Base-by-base conservation (phyloP, 2,888 invertebrate genomes). In the Sarcophaga caerulescens region DNA sequence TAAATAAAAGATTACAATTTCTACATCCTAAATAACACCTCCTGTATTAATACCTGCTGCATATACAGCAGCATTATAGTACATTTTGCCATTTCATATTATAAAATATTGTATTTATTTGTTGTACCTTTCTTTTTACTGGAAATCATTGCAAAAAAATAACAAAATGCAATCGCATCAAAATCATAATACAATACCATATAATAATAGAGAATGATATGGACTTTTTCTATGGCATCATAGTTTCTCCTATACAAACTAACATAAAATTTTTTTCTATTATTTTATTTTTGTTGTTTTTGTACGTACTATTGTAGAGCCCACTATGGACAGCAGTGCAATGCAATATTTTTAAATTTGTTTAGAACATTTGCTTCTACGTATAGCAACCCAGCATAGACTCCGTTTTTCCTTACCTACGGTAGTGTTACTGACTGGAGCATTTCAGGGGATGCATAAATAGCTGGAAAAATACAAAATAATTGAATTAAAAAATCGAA, bases 91-190 rank as follows among this genome's bases (percentile, higher is more conserved):
- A 52, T 52, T 52, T 52, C 4, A 52, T 52, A 52, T 52, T 52
- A 4, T 52, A 17, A 52, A 52, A 52, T 52, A 52, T 52, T 62
- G 44, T 10, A 21, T 21, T 62, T 65, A 47, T 71, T 81, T 35
- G 4, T n/a, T 44, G 19, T 66, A 44, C 44, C 35, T 44, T 17
- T 66, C 4, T 4, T 11, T 35, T 66, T 66, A 2, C 19, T 44
- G 44, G 17, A 4, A 52, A 52, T 65, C 63, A 65, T 70, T 59
- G 23, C 71, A 73, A 73, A 63, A 63, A 19, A 66, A 66, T 19
- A 44, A 70, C 59, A 70, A 76, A 81, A 70, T 70, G 57, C 63
- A 76, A 70, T 76, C 75, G 69, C 44, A 81, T 81, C 69, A 75
- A 65, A 81, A 74, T 73, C 23, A 73, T 81, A 68, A 75, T 70